Evolutionary conservation across 2,797 vertebrate genomes (phyloP), one percentile per base, ranked within the genome.

Genomic region (Otus scops): DNA sequence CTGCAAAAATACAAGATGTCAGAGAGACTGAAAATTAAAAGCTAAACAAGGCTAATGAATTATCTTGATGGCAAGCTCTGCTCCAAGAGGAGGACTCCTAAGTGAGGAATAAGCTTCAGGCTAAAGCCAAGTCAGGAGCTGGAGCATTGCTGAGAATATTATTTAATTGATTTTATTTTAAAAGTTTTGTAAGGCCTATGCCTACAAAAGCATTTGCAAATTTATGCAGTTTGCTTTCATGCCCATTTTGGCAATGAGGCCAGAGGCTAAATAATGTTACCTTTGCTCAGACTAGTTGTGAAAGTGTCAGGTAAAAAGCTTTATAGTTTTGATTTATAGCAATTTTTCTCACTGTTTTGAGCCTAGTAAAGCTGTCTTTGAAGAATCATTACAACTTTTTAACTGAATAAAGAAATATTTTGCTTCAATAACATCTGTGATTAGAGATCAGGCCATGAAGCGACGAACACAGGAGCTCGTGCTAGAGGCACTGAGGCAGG

Each of bases 381-480:
- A 76, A 60, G 28, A 75, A 27, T 43, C 43, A 20, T 30, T 43
- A 38, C 26, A 54, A 45, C 36, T 43, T 71, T 67, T 45, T 45
- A 71, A 56, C 38, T 67, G 24, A 21, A 39, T 67, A 34, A 81
- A 54, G 47, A 43, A 43, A 10, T 39, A 24, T 8, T 81, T 38
- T 38, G 8, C 41, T 61, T 71, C 39, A 30, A 5, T 8, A 60
- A 27, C 43, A 22, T 26, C 30, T 1, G 9, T 38, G 30, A 41
- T 51, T 6, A 32, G 13, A 18, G 26, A 41, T 16, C 26, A 65
- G 47, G 28, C 50, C 7, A 15, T 36, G 69, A 21, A 50, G 22
- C 10, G 24, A 4, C 28, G 24, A 39, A 53, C 0, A 1, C 0
- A 13, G 34, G 38, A 17, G 21, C 38, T 53, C 5, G 0, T 1